phyloP scores from a whole-genome alignment of 2,888 invertebrate species.

The Helobdella robusta region DNA sequence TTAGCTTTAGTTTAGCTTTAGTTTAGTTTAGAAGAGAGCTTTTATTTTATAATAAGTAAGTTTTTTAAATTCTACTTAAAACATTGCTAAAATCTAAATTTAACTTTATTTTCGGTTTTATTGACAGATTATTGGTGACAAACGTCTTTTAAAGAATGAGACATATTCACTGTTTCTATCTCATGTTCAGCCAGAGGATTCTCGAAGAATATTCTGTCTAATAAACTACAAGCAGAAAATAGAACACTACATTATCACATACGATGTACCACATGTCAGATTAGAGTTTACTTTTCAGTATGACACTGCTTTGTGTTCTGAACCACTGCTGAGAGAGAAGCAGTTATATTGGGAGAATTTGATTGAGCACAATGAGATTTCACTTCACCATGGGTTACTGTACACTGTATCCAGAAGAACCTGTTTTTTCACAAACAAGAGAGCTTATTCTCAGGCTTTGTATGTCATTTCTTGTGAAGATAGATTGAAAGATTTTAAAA shows the following conservation, averaged over 20 bases:
- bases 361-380: not conserved
- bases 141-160: not conserved
- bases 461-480: constrained; percentile 13
- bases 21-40: too few species aligned
- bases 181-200: constrained; percentile 23
- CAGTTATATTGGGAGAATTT: not conserved
- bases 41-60: too few species aligned
- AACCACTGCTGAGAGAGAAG: constrained; percentile 8
- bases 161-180: not conserved
- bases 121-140: constrained; percentile 10
- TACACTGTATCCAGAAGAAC: not conserved
- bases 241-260: constrained; percentile 18
- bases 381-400: constrained; percentile 16
- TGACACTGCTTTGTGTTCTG: constrained; percentile 6
- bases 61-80: not conserved
- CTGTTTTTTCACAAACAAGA: not conserved
- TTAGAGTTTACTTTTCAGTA: constrained; percentile 18
- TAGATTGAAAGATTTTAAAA: constrained; percentile 9
- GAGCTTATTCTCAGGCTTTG: not conserved
- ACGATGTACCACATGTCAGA: constrained; percentile 9
- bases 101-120: not conserved
- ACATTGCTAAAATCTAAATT: not conserved
- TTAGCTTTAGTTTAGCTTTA: too few species aligned
- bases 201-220: constrained; percentile 5
- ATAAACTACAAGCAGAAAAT: not conserved